Evolutionary conservation across 2,888 invertebrate genomes (phyloP), one percentile per base, ranked within the genome.

Genomic region (Anoplius nigerrimus): DNA sequence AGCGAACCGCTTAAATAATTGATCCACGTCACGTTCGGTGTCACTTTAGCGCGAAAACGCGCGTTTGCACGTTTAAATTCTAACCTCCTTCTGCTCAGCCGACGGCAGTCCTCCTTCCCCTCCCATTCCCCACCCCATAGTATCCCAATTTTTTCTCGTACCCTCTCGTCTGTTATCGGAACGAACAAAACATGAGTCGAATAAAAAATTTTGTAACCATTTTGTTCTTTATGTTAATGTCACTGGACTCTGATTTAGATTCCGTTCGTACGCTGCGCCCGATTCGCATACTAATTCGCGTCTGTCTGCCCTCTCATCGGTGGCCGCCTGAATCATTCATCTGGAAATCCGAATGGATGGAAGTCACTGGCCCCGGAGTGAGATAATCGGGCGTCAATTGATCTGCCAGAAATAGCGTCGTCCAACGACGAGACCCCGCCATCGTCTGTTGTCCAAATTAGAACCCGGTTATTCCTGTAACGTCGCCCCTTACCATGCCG

Each of bases 11-110:
- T 66, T 83, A 79, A 83, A 84, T 82, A 61, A 74, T 81, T 80
- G 72, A 84, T 69, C 74, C 64, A 71, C 78, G 83, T 84, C 83
- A 82, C 79, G 82, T 83, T 77, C 71, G 68, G 79, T 84, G 83
- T 83, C 83, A 83, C 78, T 80, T 84, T 79, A 79, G 57, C 63
- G 63, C 27, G 71, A 72, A 69, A 59, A 46, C 57, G 66, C 69
- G 65, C 76, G 79, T 76, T 79, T 71, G 70, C 79, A 75, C 66
- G 70, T 72, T 76, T 70, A 69, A 79, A 65, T 76, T 59, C 56
- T 62, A 56, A 55, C 55, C 53, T 54, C 62, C 52, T 34, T 59
- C 52, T 45, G 22, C 13, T 53, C 15, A 6, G 34, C 34, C 27
- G 4, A 27, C 4, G 46, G 15, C 15, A 46, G 2, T n/a, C 15